Evolutionary conservation across 1,140 invertebrate genomes (phyloP), one percentile per base, ranked within the genome.

Genomic region (Orius insidiosus): DNA sequence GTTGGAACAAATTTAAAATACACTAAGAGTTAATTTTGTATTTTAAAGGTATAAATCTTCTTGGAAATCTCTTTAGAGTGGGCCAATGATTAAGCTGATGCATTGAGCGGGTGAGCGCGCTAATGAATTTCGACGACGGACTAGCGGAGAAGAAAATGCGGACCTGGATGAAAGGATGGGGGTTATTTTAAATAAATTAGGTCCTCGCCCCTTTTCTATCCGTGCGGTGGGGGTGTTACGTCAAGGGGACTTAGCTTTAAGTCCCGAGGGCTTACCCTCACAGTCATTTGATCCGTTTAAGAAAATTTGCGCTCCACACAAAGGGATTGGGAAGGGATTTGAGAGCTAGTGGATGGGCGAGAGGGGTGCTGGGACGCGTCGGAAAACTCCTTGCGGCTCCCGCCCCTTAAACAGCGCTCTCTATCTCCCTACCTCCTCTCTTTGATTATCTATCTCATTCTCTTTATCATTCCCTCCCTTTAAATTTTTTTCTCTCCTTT

Each of bases 161-260:
- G n/a, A n/a, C n/a, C n/a, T n/a, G n/a, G n/a, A n/a, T n/a, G 33
- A n/a, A n/a, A 16, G 15, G 16, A 15, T 11, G 34, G n/a, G n/a
- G n/a, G n/a, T 46, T 38, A 46, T 46, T 46, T 36, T 46, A 46
- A 46, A 37, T 37, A 46, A 36, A 46, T 37, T 46, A 46, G 45
- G 19, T n/a, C 24, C 35, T 36, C 14, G n/a, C n/a, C 24, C 41
- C 38, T 10, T 18, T 40, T 11, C 38, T 30, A 15, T 30, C 10
- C 18, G 16, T 43, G 41, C 41, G 41, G 41, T 43, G 41, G 41
- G 16, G 41, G 41, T 31, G 41, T 43, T 43, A 43, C 41, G 41
- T 43, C 41, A 43, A 43, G 41, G 41, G 24, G 41, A 43, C 41
- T 43, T 43, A 43, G 24, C 41, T 31, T 30, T 43, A 43, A 43